These are phyloP conservation scores for Mirza zaza DNA, from an alignment of 2,113 vertebrate species.

Conservation along the genomic window DNA sequence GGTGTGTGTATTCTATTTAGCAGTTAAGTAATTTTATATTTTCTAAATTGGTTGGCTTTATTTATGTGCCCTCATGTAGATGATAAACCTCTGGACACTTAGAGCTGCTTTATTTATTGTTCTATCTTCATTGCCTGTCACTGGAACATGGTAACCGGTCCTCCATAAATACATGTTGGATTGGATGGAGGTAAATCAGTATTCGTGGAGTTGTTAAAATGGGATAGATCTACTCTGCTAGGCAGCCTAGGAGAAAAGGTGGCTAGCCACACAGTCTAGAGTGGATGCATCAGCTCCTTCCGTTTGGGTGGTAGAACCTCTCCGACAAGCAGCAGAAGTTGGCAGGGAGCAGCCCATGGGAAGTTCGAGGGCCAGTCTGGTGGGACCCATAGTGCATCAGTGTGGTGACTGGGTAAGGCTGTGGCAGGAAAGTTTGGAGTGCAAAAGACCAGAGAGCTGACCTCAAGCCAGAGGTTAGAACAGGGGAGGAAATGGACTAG, in stretches of 20 bases:
- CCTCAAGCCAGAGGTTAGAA: not conserved
- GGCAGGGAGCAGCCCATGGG: fast-evolving
- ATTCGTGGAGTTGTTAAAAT: not conserved
- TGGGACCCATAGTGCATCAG: not conserved
- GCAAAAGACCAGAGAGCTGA: not conserved
- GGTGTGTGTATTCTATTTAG: not conserved
- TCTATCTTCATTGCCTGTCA: too few species aligned
- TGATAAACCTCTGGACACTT: not conserved
- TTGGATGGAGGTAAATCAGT: not conserved
- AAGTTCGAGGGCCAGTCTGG: not conserved
- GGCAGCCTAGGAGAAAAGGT: not conserved
- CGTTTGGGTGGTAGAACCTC: not conserved
- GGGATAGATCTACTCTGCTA: not conserved
- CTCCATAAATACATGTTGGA: not conserved
- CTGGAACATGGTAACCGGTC: not conserved
- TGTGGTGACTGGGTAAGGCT: not conserved
- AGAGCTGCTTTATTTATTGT: not conserved
- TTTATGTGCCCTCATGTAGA: not conserved
- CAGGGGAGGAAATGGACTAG: not conserved
- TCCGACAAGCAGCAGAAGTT: not conserved
- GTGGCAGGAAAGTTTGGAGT: not conserved
- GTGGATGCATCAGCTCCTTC: not conserved
- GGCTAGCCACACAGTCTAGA: fast-evolving
- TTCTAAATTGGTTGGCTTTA: not conserved
- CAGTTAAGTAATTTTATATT: not conserved